Evolutionary conservation across 1,140 invertebrate species (phyloP), one percentile per base, ranked within the genome.

Genomic region (Lanistes nyassanus): DNA sequence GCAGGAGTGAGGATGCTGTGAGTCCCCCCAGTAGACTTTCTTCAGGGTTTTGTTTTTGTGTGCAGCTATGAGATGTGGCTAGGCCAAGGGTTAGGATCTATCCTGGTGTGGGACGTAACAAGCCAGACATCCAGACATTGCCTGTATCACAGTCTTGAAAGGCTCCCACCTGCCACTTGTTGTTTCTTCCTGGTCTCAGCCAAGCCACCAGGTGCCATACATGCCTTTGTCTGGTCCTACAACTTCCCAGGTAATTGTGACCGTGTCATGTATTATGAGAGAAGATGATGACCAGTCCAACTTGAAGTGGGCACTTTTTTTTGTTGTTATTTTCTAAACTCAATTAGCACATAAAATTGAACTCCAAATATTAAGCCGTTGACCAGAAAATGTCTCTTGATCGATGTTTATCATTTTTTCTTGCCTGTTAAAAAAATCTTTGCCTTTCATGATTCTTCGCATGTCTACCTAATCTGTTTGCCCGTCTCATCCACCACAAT

Each of bases 141-240:
- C 23, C 70, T 81, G 37, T 64, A 77, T 62, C 75, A 79, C 55
- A 51, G 62, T n/a, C 29, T 60, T 19, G 74, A 77, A 37, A 67
- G 75, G 53, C 66, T 66, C n/a, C 74, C 68, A 3, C 42, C 67
- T 7, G 75, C 74, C 21, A 76, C 69, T 23, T 78, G 76, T 37
- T 82, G 81, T 74, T 74, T 55, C 13, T 84, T 84, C 64, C 60
- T 84, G 23, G 77, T 83, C 19, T 64, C 80, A 4, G 70, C 68
- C 13, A 36, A 71, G 26, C 42, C 16, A 37, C 26, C 36, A 23
- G 70, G 55, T 2, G 39, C 56, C 65, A 53, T 74, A 29, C 56
- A 74, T 29, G 42, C 39, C 2, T 77, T 51, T 76, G 79, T 83
- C 13, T 84, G 83, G 83, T 77, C 78, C 7, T 84, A 84, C 65